Conservation (phyloP, 2,888 invertebrate species). For the Apomyelois bistriatella region DNA sequence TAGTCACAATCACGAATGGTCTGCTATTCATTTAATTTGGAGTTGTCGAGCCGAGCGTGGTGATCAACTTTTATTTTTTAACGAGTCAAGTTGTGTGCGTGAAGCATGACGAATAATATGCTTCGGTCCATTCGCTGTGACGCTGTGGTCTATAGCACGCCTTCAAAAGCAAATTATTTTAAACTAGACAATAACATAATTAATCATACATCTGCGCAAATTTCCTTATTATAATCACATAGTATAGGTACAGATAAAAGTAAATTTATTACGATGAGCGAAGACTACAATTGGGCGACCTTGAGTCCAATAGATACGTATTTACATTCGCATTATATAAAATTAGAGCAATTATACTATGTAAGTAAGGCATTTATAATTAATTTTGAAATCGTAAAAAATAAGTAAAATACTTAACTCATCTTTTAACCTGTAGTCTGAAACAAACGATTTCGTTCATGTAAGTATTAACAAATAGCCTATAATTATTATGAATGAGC, state of each 20-base stretch:
- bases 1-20: not conserved
- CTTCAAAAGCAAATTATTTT: not conserved
- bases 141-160: not conserved
- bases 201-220: not conserved
- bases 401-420: too few relatives aligned
- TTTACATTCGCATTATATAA: too few relatives aligned
- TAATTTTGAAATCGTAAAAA: too few relatives aligned
- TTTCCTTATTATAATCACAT: not conserved
- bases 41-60: not conserved
- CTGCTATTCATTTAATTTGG: not conserved
- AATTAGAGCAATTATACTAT: too few relatives aligned
- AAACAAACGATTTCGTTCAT: too few relatives aligned
- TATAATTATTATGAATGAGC: too few relatives aligned
- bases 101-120: not conserved
- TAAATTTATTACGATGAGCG: not conserved
- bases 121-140: not conserved
- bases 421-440: too few relatives aligned
- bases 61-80: conserved; percentile 9
- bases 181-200: not conserved
- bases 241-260: too few relatives aligned
- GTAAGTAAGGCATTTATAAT: too few relatives aligned
- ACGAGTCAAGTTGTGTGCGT: not conserved
- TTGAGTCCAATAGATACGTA: not conserved
- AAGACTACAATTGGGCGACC: not conserved
- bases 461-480: too few relatives aligned